Evolutionary conservation across 2,113 vertebrate genomes (phyloP).

Genomic region (Calidris pygmaea): DNA sequence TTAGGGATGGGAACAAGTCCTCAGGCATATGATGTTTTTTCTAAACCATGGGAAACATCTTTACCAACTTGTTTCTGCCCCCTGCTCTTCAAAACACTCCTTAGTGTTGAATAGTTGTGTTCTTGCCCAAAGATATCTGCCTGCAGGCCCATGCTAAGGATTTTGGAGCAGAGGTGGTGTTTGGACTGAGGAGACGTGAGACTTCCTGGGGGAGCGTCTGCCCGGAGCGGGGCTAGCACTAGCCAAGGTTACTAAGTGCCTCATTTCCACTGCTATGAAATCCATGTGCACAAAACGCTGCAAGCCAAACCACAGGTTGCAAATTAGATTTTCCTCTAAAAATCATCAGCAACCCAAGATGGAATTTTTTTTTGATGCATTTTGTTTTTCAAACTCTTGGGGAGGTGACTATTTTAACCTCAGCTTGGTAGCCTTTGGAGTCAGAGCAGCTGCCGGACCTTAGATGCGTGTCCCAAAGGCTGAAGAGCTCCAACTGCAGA

Average conservation of each 20-base stretch:
- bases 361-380: background rate
- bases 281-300: background rate
- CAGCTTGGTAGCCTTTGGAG: background rate
- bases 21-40: background rate
- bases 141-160: background rate
- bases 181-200: background rate
- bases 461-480: background rate
- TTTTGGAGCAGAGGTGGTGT: background rate
- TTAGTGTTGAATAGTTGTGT: background rate
- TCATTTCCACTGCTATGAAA: constrained; percentile 1
- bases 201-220: background rate
- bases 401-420: background rate
- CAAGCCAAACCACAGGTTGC: background rate
- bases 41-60: background rate
- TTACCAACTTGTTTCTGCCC: background rate
- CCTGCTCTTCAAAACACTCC: background rate
- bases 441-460: background rate
- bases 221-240: background rate
- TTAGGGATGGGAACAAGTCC: background rate
- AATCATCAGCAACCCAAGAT: background rate
- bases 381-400: background rate
- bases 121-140: background rate
- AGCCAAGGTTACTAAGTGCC: background rate
- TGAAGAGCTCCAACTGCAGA: background rate
- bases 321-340: constrained; percentile 26